These are phyloP conservation scores for Tetragnatha montana DNA, from an alignment of 2,888 invertebrate genomes.

Conservation along the genomic window DNA sequence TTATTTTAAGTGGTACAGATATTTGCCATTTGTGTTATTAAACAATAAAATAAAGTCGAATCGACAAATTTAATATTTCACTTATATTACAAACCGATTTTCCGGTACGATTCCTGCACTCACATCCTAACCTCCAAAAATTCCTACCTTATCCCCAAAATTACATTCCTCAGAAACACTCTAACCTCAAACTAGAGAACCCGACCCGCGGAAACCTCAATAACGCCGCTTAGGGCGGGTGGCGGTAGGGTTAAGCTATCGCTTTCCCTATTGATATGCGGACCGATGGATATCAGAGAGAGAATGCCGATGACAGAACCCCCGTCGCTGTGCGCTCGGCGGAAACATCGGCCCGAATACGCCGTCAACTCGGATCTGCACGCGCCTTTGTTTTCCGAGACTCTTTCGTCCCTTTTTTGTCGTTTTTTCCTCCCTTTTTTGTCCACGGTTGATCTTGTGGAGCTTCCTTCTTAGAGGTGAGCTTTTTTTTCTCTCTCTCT, in stretches of 20 bases:
- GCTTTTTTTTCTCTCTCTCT: conserved; percentile 1
- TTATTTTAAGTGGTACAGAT: too few relatives aligned
- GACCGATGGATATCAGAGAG: conserved; percentile 19
- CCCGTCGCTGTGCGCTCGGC: conserved; percentile 46
- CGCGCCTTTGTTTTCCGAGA: not conserved
- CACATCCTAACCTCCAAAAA: too few relatives aligned
- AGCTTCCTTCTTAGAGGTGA: not conserved
- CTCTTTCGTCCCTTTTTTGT: not conserved
- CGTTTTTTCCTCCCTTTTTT: conserved; percentile 1
- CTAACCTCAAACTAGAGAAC: not conserved
- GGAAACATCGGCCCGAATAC: conserved; percentile 48
- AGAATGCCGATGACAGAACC: conserved; percentile 46
- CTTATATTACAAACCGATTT: not conserved
- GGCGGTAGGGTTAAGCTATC: conserved; percentile 8
- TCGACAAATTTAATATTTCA: too few relatives aligned
- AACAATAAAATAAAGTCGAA: too few relatives aligned
- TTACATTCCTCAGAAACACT: not conserved
- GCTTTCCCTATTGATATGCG: conserved; percentile 26
- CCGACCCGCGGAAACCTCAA: not conserved
- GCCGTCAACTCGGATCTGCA: conserved; percentile 45
- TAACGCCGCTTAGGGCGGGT: not conserved
- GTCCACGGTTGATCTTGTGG: not conserved
- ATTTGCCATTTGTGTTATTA: too few relatives aligned
- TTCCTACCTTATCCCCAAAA: not conserved
- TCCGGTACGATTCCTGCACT: not conserved